Percentiles rank a stretch among this genome's conserved stretches.
These are phyloP conservation scores for Spodoptera frugiperda DNA, from an alignment of 1,140 invertebrate species.

Conservation along the genomic window DNA sequence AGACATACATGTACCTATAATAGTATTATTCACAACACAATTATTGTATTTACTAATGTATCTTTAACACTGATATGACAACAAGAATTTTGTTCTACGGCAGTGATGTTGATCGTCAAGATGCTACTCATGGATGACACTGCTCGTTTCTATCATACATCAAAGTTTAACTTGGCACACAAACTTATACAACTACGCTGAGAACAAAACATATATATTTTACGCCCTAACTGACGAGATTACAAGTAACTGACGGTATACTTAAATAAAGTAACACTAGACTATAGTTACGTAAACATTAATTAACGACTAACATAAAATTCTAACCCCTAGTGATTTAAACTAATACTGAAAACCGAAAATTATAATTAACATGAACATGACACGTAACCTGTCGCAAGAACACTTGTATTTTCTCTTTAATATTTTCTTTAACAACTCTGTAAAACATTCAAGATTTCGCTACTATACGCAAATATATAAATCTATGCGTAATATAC, in stretches of 20 bases:
- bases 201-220: slow-evolving; percentile 40
- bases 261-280: slow-evolving; percentile 75
- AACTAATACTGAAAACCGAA: slow-evolving; percentile 80
- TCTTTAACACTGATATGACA: slow-evolving; percentile 57
- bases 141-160: slow-evolving; percentile 47
- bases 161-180: slow-evolving; percentile 54
- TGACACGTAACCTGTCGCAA: slow-evolving; percentile 55
- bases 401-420: slow-evolving; percentile 62
- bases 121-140: slow-evolving; percentile 3
- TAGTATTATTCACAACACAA: slow-evolving; percentile 75
- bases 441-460: slow-evolving; percentile 68
- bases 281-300: slow-evolving; percentile 69
- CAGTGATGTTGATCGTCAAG: slow-evolving; percentile 43
- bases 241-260: slow-evolving; percentile 65
- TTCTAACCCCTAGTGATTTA: slow-evolving; percentile 78
- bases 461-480: slow-evolving; percentile 20
- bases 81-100: slow-evolving; percentile 58
- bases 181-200: slow-evolving; percentile 33
- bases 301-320: slow-evolving; percentile 83
- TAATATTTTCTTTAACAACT: slow-evolving; percentile 68
- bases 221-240: slow-evolving; percentile 33
- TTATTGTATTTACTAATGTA: slow-evolving; percentile 55
- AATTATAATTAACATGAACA: slow-evolving; percentile 64
- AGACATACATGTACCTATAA: slow-evolving; percentile 52
- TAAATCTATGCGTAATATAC: slow-evolving; percentile 16